A percentile compares a stretch with the other conserved stretches of the same genome.
phyloP scores from a whole-genome alignment of 2,888 invertebrate genomes.

The Volucella inanis region DNA sequence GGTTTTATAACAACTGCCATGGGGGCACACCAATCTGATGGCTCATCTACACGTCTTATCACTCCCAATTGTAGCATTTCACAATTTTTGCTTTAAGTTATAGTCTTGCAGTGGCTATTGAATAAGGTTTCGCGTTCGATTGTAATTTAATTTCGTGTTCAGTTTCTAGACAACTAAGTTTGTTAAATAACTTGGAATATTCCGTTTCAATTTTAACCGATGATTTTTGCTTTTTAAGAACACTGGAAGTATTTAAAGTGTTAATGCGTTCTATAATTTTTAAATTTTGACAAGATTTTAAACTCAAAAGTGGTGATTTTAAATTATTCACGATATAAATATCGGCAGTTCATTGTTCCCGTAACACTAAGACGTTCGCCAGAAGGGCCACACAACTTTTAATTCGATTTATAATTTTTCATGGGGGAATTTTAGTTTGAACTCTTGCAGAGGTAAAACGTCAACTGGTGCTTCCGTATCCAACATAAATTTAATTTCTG shows the following conservation, averaged over 20 bases:
- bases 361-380: constrained; percentile 5
- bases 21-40: constrained; percentile 31
- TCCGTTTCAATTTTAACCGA: constrained; percentile 24
- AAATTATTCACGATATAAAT: constrained; percentile 33
- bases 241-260: background rate
- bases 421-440: background rate
- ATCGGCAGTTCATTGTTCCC: constrained; percentile 3
- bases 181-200: constrained; percentile 28
- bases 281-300: constrained; percentile 48
- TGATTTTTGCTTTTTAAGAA: background rate
- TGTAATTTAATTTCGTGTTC: constrained; percentile 33
- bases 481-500: no score
- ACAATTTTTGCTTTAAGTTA: background rate
- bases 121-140: constrained; percentile 15
- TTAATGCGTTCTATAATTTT: constrained; percentile 25
- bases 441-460: constrained; percentile 14
- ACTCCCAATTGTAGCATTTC: constrained; percentile 10
- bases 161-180: constrained; percentile 21
- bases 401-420: background rate
- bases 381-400: constrained; percentile 33
- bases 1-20: constrained; percentile 16
- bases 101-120: constrained; percentile 27
- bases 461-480: constrained; percentile 10
- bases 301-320: constrained; percentile 41
- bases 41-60: constrained; percentile 26